phyloP scores from a whole-genome alignment of 2,113 vertebrate species.

The Motacilla tschutschensis region DNA sequence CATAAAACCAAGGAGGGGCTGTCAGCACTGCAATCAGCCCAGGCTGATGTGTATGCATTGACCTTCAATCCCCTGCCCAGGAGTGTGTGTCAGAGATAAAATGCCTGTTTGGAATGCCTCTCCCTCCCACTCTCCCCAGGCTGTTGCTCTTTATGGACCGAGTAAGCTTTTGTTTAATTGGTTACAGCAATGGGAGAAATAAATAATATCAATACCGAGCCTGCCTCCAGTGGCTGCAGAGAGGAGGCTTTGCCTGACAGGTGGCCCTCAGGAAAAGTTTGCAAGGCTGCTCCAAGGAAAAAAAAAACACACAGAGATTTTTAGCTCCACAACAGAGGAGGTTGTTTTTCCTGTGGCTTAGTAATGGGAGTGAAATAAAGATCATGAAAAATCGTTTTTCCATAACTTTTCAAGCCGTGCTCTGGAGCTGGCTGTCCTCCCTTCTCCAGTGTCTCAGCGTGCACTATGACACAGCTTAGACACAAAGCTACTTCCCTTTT shows the following conservation, averaged over 20 bases:
- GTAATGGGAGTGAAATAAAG: neutral
- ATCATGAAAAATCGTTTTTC: neutral
- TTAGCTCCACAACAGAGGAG: neutral
- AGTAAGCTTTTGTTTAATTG: slow-evolving; percentile 25
- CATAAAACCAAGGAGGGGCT: slow-evolving; percentile 49
- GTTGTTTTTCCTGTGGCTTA: neutral
- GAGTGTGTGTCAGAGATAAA: slow-evolving; percentile 34
- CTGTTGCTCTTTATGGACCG: slow-evolving; percentile 35
- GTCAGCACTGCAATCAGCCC: slow-evolving; percentile 52
- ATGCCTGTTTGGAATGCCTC: neutral
- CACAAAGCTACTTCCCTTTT: neutral
- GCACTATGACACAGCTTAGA: fast-evolving
- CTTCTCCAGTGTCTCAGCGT: neutral
- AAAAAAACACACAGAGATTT: neutral
- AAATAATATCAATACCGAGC: slow-evolving; percentile 28
- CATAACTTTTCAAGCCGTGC: neutral
- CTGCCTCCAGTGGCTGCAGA: neutral
- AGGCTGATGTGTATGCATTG: neutral
- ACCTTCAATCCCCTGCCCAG: slow-evolving; percentile 38
- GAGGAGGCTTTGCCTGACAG: neutral
- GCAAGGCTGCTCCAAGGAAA: neutral
- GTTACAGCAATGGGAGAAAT: slow-evolving; percentile 13
- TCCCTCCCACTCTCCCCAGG: slow-evolving; percentile 22
- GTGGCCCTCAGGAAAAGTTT: neutral
- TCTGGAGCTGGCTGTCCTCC: neutral